Conservation (phyloP, 2,113 vertebrate genomes). For the Tachysurus vachellii region DNA sequence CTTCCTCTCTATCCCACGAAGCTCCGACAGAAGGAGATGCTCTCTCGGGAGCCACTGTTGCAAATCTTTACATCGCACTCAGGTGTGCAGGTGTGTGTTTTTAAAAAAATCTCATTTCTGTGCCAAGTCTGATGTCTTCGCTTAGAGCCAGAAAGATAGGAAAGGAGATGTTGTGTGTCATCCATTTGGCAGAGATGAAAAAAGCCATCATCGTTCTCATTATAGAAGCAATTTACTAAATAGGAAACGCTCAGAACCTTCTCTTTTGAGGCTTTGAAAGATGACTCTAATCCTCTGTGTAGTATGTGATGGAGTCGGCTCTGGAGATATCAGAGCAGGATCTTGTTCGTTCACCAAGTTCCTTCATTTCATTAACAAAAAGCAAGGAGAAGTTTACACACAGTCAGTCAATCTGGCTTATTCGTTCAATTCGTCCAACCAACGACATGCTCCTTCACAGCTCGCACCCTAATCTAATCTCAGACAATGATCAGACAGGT, state of each 20-base stretch:
- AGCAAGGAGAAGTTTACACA: too few species aligned
- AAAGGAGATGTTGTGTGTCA: slow-evolving; percentile 16
- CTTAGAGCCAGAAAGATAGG: not conserved
- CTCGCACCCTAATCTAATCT: too few species aligned
- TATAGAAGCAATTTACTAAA: not conserved
- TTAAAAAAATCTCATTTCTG: not conserved
- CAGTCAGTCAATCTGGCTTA: too few species aligned
- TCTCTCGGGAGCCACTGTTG: slow-evolving; percentile 39
- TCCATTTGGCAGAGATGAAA: not conserved
- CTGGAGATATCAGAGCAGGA: not conserved
- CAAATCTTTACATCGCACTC: slow-evolving; percentile 49
- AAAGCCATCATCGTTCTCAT: not conserved
- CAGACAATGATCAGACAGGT: not conserved
- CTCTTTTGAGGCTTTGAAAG: not conserved
- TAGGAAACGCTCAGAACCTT: not conserved
- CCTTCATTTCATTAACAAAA: too few species aligned
- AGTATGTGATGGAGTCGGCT: not conserved
- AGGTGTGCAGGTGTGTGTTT: slow-evolving; percentile 37
- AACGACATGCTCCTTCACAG: too few species aligned
- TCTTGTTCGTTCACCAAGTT: too few species aligned
- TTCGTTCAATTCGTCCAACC: too few species aligned
- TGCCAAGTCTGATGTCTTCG: not conserved
- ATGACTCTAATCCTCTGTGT: not conserved
- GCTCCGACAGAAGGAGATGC: slow-evolving; percentile 43
- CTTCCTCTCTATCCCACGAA: slow-evolving; percentile 47